Percentiles rank a stretch among this genome's conserved stretches.
Evolutionary conservation across 1,140 invertebrate genomes (phyloP).

Genomic region (Micrasema longulum): DNA sequence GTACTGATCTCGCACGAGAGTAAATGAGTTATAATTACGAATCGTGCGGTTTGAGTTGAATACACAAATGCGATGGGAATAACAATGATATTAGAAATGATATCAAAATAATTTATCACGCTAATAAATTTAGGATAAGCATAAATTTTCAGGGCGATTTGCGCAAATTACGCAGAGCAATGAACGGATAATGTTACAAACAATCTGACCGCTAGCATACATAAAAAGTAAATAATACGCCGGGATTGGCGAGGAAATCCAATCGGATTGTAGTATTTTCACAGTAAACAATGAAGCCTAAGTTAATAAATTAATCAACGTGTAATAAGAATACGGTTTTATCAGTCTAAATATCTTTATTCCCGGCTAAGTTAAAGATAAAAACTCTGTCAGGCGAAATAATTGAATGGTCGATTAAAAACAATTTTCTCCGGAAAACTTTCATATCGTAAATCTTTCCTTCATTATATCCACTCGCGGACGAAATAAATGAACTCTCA

Average conservation of each 20-base stretch:
- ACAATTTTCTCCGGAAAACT: conserved; percentile 17
- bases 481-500: conserved; percentile 10
- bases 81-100: no score
- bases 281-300: neutral
- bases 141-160: no score
- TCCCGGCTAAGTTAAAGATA: conserved; percentile 1
- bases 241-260: neutral
- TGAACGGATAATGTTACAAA: no score
- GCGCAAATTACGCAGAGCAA: no score
- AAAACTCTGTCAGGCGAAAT: conserved; percentile 5
- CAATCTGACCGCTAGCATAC: no score
- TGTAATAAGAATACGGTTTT: neutral
- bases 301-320: neutral
- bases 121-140: no score
- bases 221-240: no score
- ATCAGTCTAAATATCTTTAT: neutral
- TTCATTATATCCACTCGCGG: conserved; percentile 3
- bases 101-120: no score
- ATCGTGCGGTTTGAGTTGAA: no score
- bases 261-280: neutral
- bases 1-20: no score
- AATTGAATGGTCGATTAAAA: conserved; percentile 27
- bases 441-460: conserved; percentile 15
- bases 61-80: no score
- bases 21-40: no score